Base-by-base conservation (phyloP, 1,140 invertebrate genomes). In the Macrosteles quadrilineatus region DNA sequence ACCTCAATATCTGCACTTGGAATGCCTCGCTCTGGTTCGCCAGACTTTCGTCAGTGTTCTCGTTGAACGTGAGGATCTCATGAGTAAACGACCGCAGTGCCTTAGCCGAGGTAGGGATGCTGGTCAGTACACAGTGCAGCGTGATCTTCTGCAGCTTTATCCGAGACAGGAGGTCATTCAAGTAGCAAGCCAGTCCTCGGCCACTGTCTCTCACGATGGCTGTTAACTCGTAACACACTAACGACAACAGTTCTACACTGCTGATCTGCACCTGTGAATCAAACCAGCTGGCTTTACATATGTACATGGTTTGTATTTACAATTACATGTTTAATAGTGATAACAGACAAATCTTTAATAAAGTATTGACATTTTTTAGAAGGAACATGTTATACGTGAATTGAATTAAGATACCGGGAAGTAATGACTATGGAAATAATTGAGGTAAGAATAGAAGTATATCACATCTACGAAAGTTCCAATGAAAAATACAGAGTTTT, bases 141-240 rank as follows among this genome's bases (percentile, higher is more conserved):
- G 94, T 83, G n/a, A 93, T 90, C 79, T 95, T 95, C 81, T 96
- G 94, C 27, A 96, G 85, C 81, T 95, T 95, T 77, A 92, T 93
- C 70, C 92, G 88, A 0, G 86, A 84, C 71, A 97, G 80, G 69
- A 96, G 80, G 80, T 95, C 92, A 63, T 88, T 88, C 32, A 97
- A 89, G 78, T 94, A 96, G 69, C 87, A 90, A 25, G 91, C 88
- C 76, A 96, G 90, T 30, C 90, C 92, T 75, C 88, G 88, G 0
- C 88, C 90, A 78, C 90, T 93, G 73, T 93, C 92, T 67, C 88
- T 87, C n/a, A 94, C 91, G 27, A 96, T 88, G n/a, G 85, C 84
- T 32, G 91, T 88, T 3, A 96, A 77, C 76, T 95, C 92, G 1
- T 87, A 87, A 74, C 93, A 87, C 71, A 95, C 86, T 30, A 92